Conservation (phyloP, 2,888 invertebrate genomes). For the Acrobeloides nanus region DNA sequence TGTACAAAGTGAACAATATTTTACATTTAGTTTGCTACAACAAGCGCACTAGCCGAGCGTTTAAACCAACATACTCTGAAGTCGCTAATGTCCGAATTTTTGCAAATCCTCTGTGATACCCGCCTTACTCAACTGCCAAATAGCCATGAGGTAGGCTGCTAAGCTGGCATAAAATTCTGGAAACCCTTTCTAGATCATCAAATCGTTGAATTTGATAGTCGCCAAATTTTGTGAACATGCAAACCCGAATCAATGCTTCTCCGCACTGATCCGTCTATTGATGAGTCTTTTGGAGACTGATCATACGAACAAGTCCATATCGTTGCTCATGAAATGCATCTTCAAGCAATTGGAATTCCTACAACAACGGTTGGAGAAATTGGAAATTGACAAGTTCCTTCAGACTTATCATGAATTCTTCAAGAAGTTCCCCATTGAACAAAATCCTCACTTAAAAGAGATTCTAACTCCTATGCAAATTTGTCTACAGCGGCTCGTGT, state of each 20-base stretch:
- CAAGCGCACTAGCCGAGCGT: too few relatives aligned
- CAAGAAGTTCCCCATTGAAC: not conserved
- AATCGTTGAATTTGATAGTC: slow-evolving; percentile 23
- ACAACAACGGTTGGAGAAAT: not conserved
- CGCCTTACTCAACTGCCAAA: slow-evolving; percentile 1
- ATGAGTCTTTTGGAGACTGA: slow-evolving; percentile 17
- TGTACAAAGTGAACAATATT: too few relatives aligned
- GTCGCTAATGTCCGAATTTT: slow-evolving; percentile 13
- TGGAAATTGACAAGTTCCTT: slow-evolving; percentile 2
- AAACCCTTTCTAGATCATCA: slow-evolving; percentile 15
- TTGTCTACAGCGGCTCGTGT: too few relatives aligned
- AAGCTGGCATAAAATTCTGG: not conserved
- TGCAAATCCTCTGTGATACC: slow-evolving; percentile 15
- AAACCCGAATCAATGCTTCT: slow-evolving; percentile 17
- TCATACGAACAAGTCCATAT: slow-evolving; percentile 13
- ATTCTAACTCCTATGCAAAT: too few relatives aligned
- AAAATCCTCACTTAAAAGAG: too few relatives aligned
- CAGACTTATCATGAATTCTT: not conserved
- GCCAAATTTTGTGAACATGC: slow-evolving; percentile 23
- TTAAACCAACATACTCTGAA: slow-evolving; percentile 22
- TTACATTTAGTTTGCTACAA: too few relatives aligned
- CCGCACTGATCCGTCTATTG: slow-evolving; percentile 14
- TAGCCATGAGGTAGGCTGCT: not conserved
- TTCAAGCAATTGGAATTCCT: slow-evolving; percentile 17
- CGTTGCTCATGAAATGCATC: slow-evolving; percentile 19